Evolutionary conservation across 2,888 invertebrate species (phyloP).

Genomic region (Coecobrya sp.): DNA sequence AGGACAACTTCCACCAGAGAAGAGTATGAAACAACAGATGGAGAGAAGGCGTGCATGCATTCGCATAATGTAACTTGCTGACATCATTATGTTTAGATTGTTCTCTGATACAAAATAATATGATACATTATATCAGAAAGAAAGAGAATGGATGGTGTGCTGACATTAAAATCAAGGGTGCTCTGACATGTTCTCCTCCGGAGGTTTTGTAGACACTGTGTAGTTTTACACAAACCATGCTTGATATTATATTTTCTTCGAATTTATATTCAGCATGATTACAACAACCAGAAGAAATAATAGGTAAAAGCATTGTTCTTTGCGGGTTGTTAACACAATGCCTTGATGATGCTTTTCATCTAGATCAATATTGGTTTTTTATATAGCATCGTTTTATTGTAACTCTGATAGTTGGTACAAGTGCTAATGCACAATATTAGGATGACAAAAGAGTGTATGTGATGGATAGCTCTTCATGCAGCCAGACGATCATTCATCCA

Average conservation of each 20-base stretch:
- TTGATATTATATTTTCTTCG: background rate
- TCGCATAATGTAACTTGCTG: conserved; percentile 71
- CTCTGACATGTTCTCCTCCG: background rate
- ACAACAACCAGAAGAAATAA: conserved; percentile 6
- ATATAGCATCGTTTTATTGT: background rate
- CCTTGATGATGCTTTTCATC: conserved; percentile 5
- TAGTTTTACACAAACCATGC: background rate
- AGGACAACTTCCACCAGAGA: background rate
- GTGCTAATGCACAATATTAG: conserved; percentile 29
- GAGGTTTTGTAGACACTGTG: background rate
- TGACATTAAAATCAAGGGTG: conserved; percentile 34
- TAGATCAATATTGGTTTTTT: conserved; percentile 72
- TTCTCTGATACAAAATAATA: conserved; percentile 51
- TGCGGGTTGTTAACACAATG: conserved; percentile 39
- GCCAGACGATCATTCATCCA: conserved; percentile 48
- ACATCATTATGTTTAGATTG: conserved; percentile 71
- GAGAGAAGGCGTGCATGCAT: conserved; percentile 58
- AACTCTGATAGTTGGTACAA: conserved; percentile 1
- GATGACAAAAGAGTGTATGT: background rate
- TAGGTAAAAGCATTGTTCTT: conserved; percentile 44
- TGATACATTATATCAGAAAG: conserved; percentile 31
- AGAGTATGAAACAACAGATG: conserved; percentile 60
- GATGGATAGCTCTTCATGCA: conserved; percentile 52
- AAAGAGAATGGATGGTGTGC: background rate
- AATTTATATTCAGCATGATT: background rate